Evolutionary conservation across 1,140 invertebrate genomes (phyloP).

Genomic region (Danaus plexippus): DNA sequence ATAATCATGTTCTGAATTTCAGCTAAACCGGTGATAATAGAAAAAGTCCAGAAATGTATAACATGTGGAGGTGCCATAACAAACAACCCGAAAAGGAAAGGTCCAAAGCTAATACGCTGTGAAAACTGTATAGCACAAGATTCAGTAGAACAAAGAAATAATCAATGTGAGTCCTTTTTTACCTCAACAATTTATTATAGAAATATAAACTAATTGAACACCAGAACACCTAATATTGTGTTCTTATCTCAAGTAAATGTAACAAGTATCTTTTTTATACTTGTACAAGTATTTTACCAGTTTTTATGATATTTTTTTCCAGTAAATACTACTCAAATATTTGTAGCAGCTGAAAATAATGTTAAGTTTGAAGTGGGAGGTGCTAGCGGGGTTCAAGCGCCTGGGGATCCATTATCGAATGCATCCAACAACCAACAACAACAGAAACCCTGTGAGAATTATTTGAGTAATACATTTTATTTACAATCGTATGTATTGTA

Average conservation of each 20-base stretch:
- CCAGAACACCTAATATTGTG: no score
- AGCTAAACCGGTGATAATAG: conserved; percentile 61
- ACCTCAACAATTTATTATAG: background rate
- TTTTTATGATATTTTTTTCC: conserved; percentile 7
- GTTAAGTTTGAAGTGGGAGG: conserved; percentile 72
- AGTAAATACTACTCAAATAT: conserved; percentile 74
- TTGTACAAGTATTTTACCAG: no score
- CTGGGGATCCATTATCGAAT: conserved; percentile 42
- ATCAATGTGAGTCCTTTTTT: conserved; percentile 43
- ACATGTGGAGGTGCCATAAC: conserved; percentile 72
- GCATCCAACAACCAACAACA: conserved; percentile 43
- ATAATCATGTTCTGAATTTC: conserved; percentile 24
- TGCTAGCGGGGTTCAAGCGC: conserved; percentile 48
- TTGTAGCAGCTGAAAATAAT: conserved; percentile 76
- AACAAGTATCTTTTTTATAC: conserved; percentile 2
- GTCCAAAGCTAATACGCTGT: conserved; percentile 73
- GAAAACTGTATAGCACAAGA: conserved; percentile 74
- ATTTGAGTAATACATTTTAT: background rate
- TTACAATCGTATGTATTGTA: background rate
- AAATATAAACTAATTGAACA: no score
- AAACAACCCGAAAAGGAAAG: conserved; percentile 73
- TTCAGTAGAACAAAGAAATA: conserved; percentile 60
- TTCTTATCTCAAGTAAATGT: no score
- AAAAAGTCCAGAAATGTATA: conserved; percentile 71
- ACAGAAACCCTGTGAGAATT: conserved; percentile 57